Evolutionary conservation across 2,113 vertebrate genomes (phyloP), one percentile per base, ranked within the genome.

Genomic region (Tichodroma muraria): DNA sequence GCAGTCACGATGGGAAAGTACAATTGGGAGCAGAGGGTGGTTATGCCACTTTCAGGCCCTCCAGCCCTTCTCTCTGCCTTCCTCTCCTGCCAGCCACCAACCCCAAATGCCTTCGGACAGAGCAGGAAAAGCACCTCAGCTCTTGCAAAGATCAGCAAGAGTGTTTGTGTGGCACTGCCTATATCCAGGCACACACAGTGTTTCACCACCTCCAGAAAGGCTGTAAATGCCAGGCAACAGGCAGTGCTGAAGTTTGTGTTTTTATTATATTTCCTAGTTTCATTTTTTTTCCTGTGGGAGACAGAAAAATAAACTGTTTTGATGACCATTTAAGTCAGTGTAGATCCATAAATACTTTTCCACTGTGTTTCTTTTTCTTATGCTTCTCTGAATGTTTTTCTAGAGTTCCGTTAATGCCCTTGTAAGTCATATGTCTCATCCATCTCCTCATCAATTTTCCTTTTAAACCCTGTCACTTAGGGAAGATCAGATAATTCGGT

Each of bases 401-500:
- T 73, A 45, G 64, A 73, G 83, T 86, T 81, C 49, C 69, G 59
- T 25, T 77, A 83, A 86, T 80, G 92, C 44, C 95, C 68, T 84
- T 61, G 28, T 81, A 92, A 79, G 45, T 89, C 57, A 22, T 45
- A 23, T 52, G 61, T 90, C 90, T 84, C 72, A 79, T 86, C 65
- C 80, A 92, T 75, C 77, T 88, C 82, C 64, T 83, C 92, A 91
- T 88, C 85, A 91, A 44, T 91, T 94, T 63, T 83, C 65, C 49
- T 86, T 80, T 92, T 64, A 89, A 90, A 86, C 31, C 21, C 44
- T 65, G 69, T 81, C 88, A 78, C 85, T 70, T n/a, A 57, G 35
- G 63, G 64, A 83, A 93, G 91, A 90, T 16, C 71, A 59, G 68
- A 54, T 47, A 66, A 80, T n/a, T 37, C 0, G 0, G 23, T 1